These are phyloP conservation scores for Diarsia dahlii DNA, from an alignment of 2,888 invertebrate genomes.

Conservation along the genomic window DNA sequence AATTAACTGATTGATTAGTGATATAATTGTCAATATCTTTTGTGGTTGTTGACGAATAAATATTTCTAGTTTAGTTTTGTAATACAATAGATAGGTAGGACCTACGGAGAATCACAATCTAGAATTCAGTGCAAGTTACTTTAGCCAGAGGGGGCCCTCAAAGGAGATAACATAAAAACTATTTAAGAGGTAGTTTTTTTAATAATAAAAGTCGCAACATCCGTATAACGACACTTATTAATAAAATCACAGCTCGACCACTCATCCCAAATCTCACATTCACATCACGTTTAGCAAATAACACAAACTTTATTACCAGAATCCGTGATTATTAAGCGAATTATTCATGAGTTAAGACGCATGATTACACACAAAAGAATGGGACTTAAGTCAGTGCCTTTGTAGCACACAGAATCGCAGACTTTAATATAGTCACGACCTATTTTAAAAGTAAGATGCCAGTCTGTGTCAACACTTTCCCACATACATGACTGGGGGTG, in stretches of 20 bases:
- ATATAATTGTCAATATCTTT: neutral
- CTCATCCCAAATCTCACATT: slow-evolving; percentile 49
- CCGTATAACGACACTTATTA: slow-evolving; percentile 41
- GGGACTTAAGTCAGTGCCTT: slow-evolving; percentile 46
- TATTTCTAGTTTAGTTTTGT: neutral
- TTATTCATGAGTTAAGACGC: slow-evolving; percentile 60
- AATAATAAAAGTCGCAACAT: slow-evolving; percentile 32
- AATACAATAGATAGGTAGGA: neutral
- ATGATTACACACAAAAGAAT: slow-evolving; percentile 65
- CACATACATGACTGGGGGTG: slow-evolving; percentile 39
- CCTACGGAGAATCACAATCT: neutral
- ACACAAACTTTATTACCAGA: slow-evolving; percentile 56
- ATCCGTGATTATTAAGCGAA: slow-evolving; percentile 64
- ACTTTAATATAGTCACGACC: slow-evolving; percentile 55
- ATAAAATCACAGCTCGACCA: slow-evolving; percentile 38
- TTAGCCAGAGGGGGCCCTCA: neutral
- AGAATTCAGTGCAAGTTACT: neutral
- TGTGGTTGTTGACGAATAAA: neutral
- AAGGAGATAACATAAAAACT: neutral
- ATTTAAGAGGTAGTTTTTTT: neutral
- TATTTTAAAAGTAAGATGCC: slow-evolving; percentile 60
- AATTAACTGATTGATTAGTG: neutral
- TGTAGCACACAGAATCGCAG: slow-evolving; percentile 41
- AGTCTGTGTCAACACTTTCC: slow-evolving; percentile 52
- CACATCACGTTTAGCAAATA: slow-evolving; percentile 63